Conservation (phyloP, 2,113 vertebrate species). For the Corythornis vintsioides region DNA sequence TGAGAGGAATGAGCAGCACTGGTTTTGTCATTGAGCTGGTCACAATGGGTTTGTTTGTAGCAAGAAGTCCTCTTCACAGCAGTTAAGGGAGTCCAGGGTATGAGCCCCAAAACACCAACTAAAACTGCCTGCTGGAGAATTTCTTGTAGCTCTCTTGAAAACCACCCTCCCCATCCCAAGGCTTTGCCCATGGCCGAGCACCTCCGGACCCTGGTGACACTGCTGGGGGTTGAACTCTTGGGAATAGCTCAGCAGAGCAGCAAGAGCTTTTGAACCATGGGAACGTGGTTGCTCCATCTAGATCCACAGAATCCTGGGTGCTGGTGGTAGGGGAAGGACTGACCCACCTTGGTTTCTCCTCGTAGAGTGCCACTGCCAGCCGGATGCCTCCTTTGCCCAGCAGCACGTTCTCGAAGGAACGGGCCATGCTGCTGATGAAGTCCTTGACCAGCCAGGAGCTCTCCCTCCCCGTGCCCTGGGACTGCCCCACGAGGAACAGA, state of each 20-base stretch:
- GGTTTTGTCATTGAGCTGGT: accelerated
- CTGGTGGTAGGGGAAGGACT: neutral
- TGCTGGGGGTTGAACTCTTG: neutral
- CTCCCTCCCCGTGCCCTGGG: slow-evolving; percentile 67
- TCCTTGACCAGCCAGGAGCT: slow-evolving; percentile 77
- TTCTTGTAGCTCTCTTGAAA: neutral
- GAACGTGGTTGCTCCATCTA: neutral
- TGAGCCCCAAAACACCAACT: neutral
- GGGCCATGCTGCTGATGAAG: slow-evolving; percentile 75
- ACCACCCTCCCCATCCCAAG: neutral
- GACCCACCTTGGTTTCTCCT: slow-evolving; percentile 80
- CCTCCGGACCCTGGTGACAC: neutral
- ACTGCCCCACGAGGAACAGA: slow-evolving; percentile 86
- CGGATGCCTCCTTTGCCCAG: slow-evolving; percentile 79
- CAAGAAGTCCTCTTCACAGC: neutral
- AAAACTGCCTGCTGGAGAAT: neutral
- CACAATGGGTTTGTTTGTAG: neutral
- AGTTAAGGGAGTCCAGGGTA: neutral
- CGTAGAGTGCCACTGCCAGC: slow-evolving; percentile 83
- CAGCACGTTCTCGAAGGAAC: slow-evolving; percentile 71
- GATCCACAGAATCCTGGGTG: accelerated
- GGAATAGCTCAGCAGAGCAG: neutral
- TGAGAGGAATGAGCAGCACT: accelerated
- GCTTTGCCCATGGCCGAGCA: accelerated
- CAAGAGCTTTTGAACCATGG: neutral